These are phyloP conservation scores for Aleadryas rufinucha DNA, from an alignment of 2,113 vertebrate genomes.

Conservation along the genomic window DNA sequence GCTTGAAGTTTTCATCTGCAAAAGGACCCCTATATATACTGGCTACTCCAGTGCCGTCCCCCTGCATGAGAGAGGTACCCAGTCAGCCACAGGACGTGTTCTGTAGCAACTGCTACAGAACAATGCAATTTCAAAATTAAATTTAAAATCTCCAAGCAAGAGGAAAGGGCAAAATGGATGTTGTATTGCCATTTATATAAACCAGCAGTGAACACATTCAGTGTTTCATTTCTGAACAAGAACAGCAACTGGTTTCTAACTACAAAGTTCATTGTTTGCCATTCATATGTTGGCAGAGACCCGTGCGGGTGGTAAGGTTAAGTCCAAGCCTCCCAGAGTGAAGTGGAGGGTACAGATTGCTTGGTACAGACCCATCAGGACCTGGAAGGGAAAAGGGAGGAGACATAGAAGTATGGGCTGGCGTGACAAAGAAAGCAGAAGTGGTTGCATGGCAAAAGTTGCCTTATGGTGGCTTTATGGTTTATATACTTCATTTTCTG, in stretches of 20 bases:
- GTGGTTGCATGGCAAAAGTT: not conserved
- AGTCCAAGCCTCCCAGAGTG: not conserved
- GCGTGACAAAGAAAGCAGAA: not conserved
- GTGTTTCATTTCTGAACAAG: not conserved
- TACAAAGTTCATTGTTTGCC: not conserved
- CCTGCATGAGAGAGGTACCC: constrained; percentile 65
- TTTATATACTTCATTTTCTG: not conserved
- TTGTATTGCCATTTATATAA: not conserved
- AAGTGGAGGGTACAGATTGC: not conserved
- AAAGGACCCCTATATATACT: constrained; percentile 97
- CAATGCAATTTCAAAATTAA: not conserved
- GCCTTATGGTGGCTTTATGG: not conserved
- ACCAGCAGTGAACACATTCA: not conserved
- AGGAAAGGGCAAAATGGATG: not conserved
- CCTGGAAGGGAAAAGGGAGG: not conserved
- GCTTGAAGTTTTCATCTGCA: constrained; percentile 94
- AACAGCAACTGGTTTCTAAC: not conserved
- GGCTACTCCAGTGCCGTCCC: constrained; percentile 93
- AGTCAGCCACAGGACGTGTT: not conserved
- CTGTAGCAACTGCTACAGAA: not conserved
- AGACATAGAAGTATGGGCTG: rapidly evolving
- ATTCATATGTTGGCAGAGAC: not conserved
- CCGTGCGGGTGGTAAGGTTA: rapidly evolving
- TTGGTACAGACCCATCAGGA: not conserved
- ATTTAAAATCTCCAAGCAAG: not conserved